These are phyloP conservation scores for Brachypalpus laphriformis DNA, from an alignment of 2,888 invertebrate genomes.

Conservation along the genomic window DNA sequence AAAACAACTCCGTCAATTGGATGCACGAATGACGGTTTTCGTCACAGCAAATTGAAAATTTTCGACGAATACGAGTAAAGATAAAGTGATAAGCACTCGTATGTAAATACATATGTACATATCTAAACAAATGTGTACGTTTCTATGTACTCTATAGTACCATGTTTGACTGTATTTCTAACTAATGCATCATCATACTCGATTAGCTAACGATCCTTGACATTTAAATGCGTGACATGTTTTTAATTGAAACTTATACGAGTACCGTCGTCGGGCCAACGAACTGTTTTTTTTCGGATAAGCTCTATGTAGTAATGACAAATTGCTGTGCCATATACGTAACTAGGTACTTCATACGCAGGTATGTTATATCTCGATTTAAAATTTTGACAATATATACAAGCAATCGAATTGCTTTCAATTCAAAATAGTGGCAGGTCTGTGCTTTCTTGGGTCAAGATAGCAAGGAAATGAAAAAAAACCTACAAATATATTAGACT, in stretches of 20 bases:
- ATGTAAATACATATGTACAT: neutral
- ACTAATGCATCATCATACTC: neutral
- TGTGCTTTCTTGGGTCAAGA: neutral
- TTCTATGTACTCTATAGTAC: neutral
- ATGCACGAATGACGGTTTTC: too few species aligned
- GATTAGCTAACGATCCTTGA: neutral
- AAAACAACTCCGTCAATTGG: too few species aligned
- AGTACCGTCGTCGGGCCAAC: neutral
- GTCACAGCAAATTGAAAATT: too few species aligned
- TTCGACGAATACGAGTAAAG: too few species aligned
- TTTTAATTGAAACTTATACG: neutral
- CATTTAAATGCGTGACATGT: neutral
- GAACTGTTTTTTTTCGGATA: neutral
- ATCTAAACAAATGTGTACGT: neutral
- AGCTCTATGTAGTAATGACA: neutral
- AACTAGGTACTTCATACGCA: too few species aligned
- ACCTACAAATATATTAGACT: neutral
- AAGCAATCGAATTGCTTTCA: neutral
- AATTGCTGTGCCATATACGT: neutral
- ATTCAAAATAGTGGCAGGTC: neutral
- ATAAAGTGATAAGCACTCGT: too few species aligned
- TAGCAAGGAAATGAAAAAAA: neutral
- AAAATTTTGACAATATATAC: neutral
- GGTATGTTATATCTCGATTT: neutral
- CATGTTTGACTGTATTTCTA: neutral